These are phyloP conservation scores for Cirrhinus mrigala DNA, from an alignment of 2,797 vertebrate genomes.

Conservation along the genomic window DNA sequence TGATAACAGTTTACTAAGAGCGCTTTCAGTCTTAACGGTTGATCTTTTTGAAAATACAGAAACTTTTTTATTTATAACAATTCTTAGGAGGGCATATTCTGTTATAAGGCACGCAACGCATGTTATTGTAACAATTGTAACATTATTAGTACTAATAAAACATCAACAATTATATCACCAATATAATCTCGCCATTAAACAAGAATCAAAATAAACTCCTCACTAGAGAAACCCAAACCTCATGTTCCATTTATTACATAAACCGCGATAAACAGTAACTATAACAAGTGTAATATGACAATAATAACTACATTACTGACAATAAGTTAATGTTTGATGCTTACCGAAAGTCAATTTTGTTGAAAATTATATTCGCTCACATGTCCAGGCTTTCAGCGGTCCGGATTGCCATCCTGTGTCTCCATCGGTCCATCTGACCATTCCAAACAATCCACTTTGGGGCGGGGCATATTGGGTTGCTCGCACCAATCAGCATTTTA, in stretches of 20 bases:
- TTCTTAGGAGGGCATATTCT: background rate
- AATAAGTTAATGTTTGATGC: slow-evolving; percentile 15
- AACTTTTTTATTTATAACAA: background rate
- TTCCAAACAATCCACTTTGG: slow-evolving; percentile 71
- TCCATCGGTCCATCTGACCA: slow-evolving; percentile 73
- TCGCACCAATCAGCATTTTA: slow-evolving; percentile 66
- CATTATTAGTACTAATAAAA: background rate
- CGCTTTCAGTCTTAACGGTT: background rate
- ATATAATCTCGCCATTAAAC: background rate
- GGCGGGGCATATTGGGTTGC: slow-evolving; percentile 50
- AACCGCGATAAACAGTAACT: slow-evolving; percentile 28
- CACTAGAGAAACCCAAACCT: slow-evolving; percentile 8
- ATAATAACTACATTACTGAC: background rate
- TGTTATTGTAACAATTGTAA: background rate
- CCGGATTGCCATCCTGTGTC: slow-evolving; percentile 77
- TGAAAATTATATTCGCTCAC: slow-evolving; percentile 73
- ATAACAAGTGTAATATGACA: slow-evolving; percentile 23
- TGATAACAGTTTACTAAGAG: background rate
- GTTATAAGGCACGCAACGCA: background rate
- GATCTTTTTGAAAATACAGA: background rate
- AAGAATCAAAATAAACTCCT: slow-evolving; percentile 6
- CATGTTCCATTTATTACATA: slow-evolving; percentile 27
- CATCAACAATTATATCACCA: background rate
- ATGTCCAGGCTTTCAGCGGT: slow-evolving; percentile 76
- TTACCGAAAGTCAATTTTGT: slow-evolving; percentile 75